Base-by-base conservation (phyloP, 2,797 vertebrate genomes). In the Mus caroli region DNA sequence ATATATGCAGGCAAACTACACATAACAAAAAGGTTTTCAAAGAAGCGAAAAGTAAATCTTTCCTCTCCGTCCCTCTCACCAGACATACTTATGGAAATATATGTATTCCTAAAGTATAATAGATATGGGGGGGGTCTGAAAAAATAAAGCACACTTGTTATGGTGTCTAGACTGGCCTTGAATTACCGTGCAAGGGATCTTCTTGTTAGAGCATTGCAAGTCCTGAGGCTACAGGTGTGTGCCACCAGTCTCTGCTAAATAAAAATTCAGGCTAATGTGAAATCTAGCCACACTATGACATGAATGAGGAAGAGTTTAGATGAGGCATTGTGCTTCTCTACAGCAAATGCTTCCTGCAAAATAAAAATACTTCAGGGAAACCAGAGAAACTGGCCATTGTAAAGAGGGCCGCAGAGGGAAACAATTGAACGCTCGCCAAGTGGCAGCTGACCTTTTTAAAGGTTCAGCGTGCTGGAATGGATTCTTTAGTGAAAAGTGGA, bases 311-410 rank as follows among this genome's bases (percentile, higher is more conserved):
- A 94, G 88, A 40, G 20, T 85, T 88, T 82, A 94, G 73, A 88
- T 88, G 79, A 94, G 88, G 86, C 92, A 97, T 96, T 97, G 92
- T 97, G 26, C 52, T 77, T 89, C 67, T 88, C 50, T 88, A 31
- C 91, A 95, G 90, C 83, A 80, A 94, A 71, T 83, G 83, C 84
- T 96, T 96, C 95, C 91, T 91, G 88, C 92, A 97, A 95, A 96
- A 94, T 88, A 91, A 88, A 86, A 90, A 87, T 56, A 85, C 89
- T 58, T 80, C 77, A 13, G 71, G 86, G 97, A 97, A 97, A 97
- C 94, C 96, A 92, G 94, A 97, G 97, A 97, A 95, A 37, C 28
- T 67, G 43, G 28, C n/a, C 43, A 40, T 93, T 92, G 58, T 83
- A 96, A 95, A 94, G 95, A 95, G 84, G 83, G 86, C 73, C 3